Conservation (phyloP, 2,888 invertebrate species). For the Caenorhabditis panamensis region DNA sequence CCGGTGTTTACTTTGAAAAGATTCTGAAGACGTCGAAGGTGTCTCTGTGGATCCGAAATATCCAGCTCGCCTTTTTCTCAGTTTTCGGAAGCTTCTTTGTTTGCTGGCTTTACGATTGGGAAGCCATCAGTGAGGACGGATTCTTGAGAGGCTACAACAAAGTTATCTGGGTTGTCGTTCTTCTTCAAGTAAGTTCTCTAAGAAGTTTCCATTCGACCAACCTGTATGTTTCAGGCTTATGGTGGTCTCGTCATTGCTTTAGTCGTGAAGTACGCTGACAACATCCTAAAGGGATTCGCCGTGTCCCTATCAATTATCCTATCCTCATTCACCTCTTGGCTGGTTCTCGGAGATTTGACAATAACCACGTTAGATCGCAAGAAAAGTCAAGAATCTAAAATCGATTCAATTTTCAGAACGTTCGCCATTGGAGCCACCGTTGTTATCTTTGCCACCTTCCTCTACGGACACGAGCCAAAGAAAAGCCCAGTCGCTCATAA, state of each 20-base stretch:
- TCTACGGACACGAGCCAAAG: slow-evolving; percentile 82
- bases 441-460: slow-evolving; percentile 83
- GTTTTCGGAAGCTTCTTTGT: slow-evolving; percentile 82
- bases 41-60: slow-evolving; percentile 83
- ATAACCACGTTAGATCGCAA: slow-evolving; percentile 81
- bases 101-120: slow-evolving; percentile 82
- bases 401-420: slow-evolving; percentile 77
- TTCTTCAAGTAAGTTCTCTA: slow-evolving; percentile 82
- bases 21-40: slow-evolving; percentile 82
- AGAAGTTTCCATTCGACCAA: not conserved
- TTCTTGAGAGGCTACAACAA: slow-evolving; percentile 84
- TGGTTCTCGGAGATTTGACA: slow-evolving; percentile 82
- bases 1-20: slow-evolving; percentile 84
- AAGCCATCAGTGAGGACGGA: slow-evolving; percentile 82
- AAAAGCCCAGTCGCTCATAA: slow-evolving; percentile 36
- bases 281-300: slow-evolving; percentile 84
- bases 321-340: slow-evolving; percentile 83
- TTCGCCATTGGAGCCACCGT: slow-evolving; percentile 82
- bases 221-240: slow-evolving; percentile 81
- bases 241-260: slow-evolving; percentile 84
- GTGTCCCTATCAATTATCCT: slow-evolving; percentile 84
- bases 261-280: slow-evolving; percentile 85
- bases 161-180: slow-evolving; percentile 83
- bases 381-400: not conserved
- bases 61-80: slow-evolving; percentile 83